Percentiles rank a stretch among this genome's conserved stretches.
phyloP scores from a whole-genome alignment of 2,113 vertebrate species.

The Bubo scandiacus region DNA sequence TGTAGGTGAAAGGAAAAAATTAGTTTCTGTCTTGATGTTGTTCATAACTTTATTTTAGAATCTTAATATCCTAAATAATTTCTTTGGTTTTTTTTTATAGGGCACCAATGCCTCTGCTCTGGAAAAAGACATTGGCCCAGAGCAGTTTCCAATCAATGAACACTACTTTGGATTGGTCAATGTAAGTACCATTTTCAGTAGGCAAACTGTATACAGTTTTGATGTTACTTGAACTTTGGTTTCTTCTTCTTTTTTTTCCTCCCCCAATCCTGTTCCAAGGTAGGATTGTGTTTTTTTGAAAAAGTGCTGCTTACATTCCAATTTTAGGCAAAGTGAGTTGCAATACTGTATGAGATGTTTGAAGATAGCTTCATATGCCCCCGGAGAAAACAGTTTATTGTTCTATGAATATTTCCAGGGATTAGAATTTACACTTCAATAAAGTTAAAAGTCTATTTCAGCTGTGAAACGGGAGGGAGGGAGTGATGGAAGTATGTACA shows the following conservation, averaged over 20 bases:
- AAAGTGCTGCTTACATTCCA: not conserved
- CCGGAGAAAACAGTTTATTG: not conserved
- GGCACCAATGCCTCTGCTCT: slow-evolving; percentile 99
- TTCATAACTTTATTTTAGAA: not conserved
- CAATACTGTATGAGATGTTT: not conserved
- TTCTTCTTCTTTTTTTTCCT: not conserved
- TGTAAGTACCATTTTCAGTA: slow-evolving; percentile 78
- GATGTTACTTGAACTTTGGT: not conserved
- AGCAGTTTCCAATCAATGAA: slow-evolving; percentile 99
- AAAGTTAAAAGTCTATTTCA: not conserved
- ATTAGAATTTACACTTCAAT: not conserved
- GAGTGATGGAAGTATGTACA: not conserved
- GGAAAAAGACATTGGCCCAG: slow-evolving; percentile 99
- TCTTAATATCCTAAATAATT: not conserved
- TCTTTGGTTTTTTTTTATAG: slow-evolving; percentile 58
- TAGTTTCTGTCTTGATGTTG: not conserved
- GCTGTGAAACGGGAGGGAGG: not conserved
- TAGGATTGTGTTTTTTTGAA: not conserved
- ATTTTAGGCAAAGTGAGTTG: not conserved
- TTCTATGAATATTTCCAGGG: not conserved
- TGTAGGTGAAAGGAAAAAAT: not conserved
- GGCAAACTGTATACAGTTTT: not conserved
- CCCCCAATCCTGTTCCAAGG: not conserved
- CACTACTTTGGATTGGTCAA: slow-evolving; percentile 99
- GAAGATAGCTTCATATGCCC: not conserved